Evolutionary conservation across 2,888 invertebrate species (phyloP), one percentile per base, ranked within the genome.

Genomic region (Omphaloscelis lunosa): DNA sequence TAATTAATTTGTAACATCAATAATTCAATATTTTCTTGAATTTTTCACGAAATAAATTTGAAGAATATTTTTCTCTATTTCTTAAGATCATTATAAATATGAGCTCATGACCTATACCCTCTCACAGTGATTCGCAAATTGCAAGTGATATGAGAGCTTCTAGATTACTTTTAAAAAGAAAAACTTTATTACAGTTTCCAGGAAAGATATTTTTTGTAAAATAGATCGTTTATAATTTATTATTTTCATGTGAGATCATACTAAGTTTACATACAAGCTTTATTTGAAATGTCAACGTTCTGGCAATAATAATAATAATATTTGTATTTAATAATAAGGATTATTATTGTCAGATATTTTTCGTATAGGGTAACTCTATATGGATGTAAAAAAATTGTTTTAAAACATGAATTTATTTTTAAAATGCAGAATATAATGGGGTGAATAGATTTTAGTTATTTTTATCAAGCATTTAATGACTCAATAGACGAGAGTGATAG

Each of bases 61-160:
- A n/a, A 56, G n/a, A n/a, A 15, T 58, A 15, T 27, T 27, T 27
- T 58, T 58, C 2, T 58, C 1, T 27, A 29, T 59, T 27, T 29
- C 8, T 9, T 58, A 53, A n/a, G 12, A n/a, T n/a, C 5, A 56
- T 23, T 23, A 23, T n/a, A 69, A 75, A 84, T 81, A 62, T 45
- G 62, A 7, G 72, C 85, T 78, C 83, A 85, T 70, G 82, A 70
- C 53, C 45, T 58, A n/a, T n/a, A 70, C 67, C 85, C 79, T 79
- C 74, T 80, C 71, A 88, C 83, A 83, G 80, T 83, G 80, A 79
- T 83, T 86, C 67, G 83, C 82, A 89, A 72, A 72, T 85, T 88
- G 85, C 80, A 85, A 88, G 88, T 89, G 89, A 89, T 89, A 88
- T 88, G 88, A 88, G 88, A 88, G 82, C 86, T 80, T 81, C 78